Conservation (phyloP, 2,113 vertebrate species). For the Bolborhynchus lineola region DNA sequence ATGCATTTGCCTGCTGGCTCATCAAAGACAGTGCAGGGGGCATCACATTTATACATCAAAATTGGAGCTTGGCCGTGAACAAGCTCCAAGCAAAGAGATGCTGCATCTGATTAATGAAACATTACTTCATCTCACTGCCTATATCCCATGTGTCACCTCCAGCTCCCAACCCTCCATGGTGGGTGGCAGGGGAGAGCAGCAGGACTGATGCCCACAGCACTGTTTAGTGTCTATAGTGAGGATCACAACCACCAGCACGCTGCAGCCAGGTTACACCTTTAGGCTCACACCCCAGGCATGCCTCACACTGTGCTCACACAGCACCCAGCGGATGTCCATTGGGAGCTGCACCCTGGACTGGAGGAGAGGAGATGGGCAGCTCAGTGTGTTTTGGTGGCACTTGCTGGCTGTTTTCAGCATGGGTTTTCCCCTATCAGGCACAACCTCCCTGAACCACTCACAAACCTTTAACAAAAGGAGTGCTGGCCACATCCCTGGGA, state of each 20-base stretch:
- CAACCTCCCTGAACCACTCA: fast-evolving
- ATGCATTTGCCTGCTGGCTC: not conserved
- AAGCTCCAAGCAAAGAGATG: not conserved
- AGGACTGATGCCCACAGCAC: not conserved
- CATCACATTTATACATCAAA: not conserved
- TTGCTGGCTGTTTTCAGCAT: not conserved
- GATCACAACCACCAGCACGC: not conserved
- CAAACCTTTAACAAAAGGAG: not conserved
- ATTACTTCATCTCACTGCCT: not conserved
- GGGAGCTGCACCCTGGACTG: not conserved
- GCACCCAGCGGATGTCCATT: fast-evolving
- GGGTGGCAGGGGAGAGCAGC: not conserved
- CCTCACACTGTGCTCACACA: not conserved
- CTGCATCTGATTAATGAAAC: not conserved
- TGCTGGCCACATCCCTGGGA: not conserved
- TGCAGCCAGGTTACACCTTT: too few species aligned
- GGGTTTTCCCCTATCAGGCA: not conserved
- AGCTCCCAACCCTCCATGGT: not conserved
- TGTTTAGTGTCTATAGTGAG: fast-evolving
- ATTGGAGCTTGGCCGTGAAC: not conserved
- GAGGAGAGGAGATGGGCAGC: not conserved
- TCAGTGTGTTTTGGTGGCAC: not conserved
- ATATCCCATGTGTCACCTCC: not conserved
- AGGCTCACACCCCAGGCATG: fast-evolving
- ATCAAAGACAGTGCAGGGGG: fast-evolving